Evolutionary conservation across 2,797 vertebrate species (phyloP).

Genomic region (Sebastes steindachneri): DNA sequence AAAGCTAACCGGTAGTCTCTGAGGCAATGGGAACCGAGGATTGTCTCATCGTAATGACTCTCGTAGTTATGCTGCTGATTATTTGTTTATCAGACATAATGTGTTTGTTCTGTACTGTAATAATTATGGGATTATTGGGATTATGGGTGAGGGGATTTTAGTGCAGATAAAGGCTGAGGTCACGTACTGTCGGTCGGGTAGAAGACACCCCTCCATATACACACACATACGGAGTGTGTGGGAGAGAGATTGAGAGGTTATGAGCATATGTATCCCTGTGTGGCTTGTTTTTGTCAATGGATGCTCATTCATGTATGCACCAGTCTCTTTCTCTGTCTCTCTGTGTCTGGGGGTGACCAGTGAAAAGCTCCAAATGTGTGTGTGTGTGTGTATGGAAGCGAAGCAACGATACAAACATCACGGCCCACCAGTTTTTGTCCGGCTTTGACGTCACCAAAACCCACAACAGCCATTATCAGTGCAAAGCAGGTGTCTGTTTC

Average conservation of each 20-base stretch:
- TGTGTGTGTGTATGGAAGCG: not conserved
- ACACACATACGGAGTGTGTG: not conserved
- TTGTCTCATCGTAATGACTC: not conserved
- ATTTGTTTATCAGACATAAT: not conserved
- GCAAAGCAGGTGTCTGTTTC: constrained; percentile 22
- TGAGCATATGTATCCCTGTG: not conserved
- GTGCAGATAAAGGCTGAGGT: constrained; percentile 9
- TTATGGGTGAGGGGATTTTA: not conserved
- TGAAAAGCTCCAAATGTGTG: constrained; percentile 9
- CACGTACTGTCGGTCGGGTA: not conserved
- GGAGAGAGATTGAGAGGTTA: not conserved
- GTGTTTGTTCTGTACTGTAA: not conserved
- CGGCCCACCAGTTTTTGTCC: constrained; percentile 16
- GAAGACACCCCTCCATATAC: not conserved
- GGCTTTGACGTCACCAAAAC: constrained; percentile 52
- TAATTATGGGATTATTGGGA: constrained; percentile 25
- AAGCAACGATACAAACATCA: constrained; percentile 17
- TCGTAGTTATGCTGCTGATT: not conserved
- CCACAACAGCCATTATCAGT: constrained; percentile 39
- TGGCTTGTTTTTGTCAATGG: not conserved
- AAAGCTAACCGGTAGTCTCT: not conserved
- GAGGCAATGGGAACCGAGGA: not conserved
- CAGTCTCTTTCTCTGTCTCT: not conserved
- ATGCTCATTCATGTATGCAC: constrained; percentile 24
- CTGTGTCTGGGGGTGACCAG: constrained; percentile 4